phyloP scores from a whole-genome alignment of 2,113 vertebrate species.

The Siniperca knerii region DNA sequence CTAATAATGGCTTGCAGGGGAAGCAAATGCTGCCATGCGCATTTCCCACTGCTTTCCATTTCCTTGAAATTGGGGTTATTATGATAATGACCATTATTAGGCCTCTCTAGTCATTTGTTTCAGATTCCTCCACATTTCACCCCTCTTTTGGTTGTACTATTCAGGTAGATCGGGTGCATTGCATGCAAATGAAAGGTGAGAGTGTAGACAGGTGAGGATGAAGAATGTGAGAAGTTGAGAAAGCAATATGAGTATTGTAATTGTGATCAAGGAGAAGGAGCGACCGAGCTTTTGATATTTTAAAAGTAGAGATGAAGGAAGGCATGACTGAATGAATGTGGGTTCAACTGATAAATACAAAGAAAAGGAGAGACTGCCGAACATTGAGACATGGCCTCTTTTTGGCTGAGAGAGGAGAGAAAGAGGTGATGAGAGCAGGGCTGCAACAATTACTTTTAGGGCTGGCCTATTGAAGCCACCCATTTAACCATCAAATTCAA shows the following conservation, averaged over 20 bases:
- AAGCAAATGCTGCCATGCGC: slow-evolving; percentile 6
- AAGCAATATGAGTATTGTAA: not conserved
- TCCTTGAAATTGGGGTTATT: slow-evolving; percentile 76
- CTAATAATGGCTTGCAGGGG: slow-evolving; percentile 70
- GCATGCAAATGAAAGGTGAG: slow-evolving; percentile 36
- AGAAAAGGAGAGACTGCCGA: not conserved
- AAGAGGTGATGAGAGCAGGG: not conserved
- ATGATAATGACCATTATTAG: slow-evolving; percentile 79
- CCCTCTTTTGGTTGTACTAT: slow-evolving; percentile 10
- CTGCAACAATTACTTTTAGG: slow-evolving; percentile 54
- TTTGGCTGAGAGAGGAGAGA: not conserved
- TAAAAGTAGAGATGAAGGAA: not conserved
- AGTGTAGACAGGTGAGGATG: slow-evolving; percentile 6
- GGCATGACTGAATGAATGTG: not conserved
- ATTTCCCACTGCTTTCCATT: slow-evolving; percentile 80
- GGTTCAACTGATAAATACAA: not conserved
- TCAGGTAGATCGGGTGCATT: slow-evolving; percentile 9
- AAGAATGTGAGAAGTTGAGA: not conserved
- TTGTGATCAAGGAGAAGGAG: not conserved
- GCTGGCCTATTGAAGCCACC: slow-evolving; percentile 85
- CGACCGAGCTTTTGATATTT: not conserved
- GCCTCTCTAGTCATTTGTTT: slow-evolving; percentile 65
- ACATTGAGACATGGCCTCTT: not conserved
- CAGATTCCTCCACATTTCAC: slow-evolving; percentile 48
- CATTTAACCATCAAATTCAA: slow-evolving; percentile 79